Percentiles rank a stretch among this genome's conserved stretches.
phyloP scores from a whole-genome alignment of 1,140 invertebrate species.

The Hesperophylax magnus region DNA sequence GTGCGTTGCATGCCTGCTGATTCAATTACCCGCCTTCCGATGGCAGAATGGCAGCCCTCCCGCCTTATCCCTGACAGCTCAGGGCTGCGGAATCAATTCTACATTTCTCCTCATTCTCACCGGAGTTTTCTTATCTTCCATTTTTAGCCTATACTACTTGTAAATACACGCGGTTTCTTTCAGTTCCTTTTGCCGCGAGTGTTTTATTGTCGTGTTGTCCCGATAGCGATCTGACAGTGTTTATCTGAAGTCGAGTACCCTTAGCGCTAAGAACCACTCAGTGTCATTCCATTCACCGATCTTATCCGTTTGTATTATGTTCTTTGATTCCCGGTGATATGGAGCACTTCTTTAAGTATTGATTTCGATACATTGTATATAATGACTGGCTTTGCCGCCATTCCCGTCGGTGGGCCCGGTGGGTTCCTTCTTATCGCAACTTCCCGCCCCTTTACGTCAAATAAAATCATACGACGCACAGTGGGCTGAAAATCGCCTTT shows the following conservation, averaged over 20 bases:
- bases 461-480: slow-evolving; percentile 5
- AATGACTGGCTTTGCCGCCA: background rate
- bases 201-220: background rate
- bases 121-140: background rate
- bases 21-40: slow-evolving; percentile 18
- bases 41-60: no score
- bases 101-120: background rate
- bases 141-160: background rate
- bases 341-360: background rate
- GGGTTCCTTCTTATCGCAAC: background rate
- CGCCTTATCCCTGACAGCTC: background rate
- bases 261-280: slow-evolving; percentile 25
- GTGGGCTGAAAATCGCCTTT: no score
- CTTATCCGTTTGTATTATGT: slow-evolving; percentile 5
- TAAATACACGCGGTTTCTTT: background rate
- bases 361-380: slow-evolving; percentile 5
- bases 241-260: slow-evolving; percentile 30
- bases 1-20: slow-evolving; percentile 16
- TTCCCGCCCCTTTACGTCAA: slow-evolving; percentile 8
- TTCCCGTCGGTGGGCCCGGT: background rate
- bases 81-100: background rate
- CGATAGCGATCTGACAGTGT: slow-evolving; percentile 22
- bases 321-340: background rate
- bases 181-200: background rate
- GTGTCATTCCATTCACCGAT: slow-evolving; percentile 18